These are phyloP conservation scores for Hololepta plana DNA, from an alignment of 2,888 invertebrate genomes.

Conservation along the genomic window DNA sequence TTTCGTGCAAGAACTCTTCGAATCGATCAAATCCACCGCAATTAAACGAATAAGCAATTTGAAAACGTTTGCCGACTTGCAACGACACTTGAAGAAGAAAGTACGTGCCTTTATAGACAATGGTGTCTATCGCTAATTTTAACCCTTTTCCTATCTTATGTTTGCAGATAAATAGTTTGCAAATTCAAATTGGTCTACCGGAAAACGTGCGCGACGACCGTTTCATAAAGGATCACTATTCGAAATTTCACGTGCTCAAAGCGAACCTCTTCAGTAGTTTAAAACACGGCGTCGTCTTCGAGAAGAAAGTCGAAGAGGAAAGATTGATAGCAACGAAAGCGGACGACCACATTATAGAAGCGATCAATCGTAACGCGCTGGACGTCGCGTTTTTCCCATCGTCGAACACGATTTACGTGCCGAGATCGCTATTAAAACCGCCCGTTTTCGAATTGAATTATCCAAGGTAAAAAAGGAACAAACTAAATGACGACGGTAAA, in stretches of 20 bases:
- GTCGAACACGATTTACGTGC: slow-evolving; percentile 29
- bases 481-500: too few species aligned
- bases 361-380: slow-evolving; percentile 12
- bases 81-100: slow-evolving; percentile 23
- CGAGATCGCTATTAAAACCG: slow-evolving; percentile 24
- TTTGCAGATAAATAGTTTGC: slow-evolving; percentile 9
- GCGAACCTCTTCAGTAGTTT: slow-evolving; percentile 34
- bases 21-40: slow-evolving; percentile 14
- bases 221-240: slow-evolving; percentile 26
- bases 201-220: slow-evolving; percentile 17
- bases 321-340: slow-evolving; percentile 20
- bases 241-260: slow-evolving; percentile 27
- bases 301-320: slow-evolving; percentile 24
- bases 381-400: slow-evolving; percentile 25
- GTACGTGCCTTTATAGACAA: slow-evolving; percentile 15
- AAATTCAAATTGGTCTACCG: slow-evolving; percentile 29
- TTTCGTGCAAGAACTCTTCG: slow-evolving; percentile 16
- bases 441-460: slow-evolving; percentile 27
- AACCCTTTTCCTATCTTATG: slow-evolving; percentile 1
- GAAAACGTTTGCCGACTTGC: slow-evolving; percentile 13
- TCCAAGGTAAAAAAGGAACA: too few species aligned
- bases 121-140: not conserved
- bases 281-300: slow-evolving; percentile 27
- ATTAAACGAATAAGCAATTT: slow-evolving; percentile 14
- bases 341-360: slow-evolving; percentile 18